A percentile compares a stretch with the other conserved stretches of the same genome.
Conservation (phyloP, 2,797 vertebrate genomes). For the Parotocinclus haroldoi region DNA sequence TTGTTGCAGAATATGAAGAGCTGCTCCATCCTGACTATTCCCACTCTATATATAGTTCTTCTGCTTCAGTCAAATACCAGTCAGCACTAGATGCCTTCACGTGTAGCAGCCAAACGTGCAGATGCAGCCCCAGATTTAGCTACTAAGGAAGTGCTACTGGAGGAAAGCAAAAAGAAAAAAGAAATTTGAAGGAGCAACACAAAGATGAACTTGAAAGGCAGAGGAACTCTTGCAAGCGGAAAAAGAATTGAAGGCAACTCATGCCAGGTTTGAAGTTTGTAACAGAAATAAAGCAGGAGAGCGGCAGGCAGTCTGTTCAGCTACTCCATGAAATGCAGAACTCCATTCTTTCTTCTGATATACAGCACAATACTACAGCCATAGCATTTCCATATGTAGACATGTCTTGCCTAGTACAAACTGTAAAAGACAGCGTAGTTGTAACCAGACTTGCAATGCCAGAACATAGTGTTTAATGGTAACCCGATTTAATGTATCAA, state of each 20-base stretch:
- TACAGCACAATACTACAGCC: not conserved
- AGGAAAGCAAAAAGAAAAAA: conserved; percentile 32
- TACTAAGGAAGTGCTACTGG: conserved; percentile 21
- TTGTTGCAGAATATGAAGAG: conserved; percentile 12
- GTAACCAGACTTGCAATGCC: conserved; percentile 29
- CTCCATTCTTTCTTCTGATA: not conserved
- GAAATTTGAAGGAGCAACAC: conserved; percentile 29
- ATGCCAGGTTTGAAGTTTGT: conserved; percentile 26
- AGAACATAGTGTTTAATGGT: conserved; percentile 28
- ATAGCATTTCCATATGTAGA: not conserved
- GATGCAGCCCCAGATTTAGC: conserved; percentile 35
- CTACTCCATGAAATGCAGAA: not conserved
- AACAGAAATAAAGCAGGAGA: not conserved
- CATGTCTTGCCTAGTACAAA: conserved; percentile 1
- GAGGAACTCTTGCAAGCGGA: conserved; percentile 30
- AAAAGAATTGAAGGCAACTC: conserved; percentile 19
- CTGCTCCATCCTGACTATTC: conserved; percentile 27
- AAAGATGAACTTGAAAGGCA: conserved; percentile 23
- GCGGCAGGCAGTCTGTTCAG: not conserved
- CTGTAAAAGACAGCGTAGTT: conserved; percentile 34
- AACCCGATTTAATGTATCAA: conserved; percentile 36
- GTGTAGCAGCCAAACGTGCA: conserved; percentile 23
- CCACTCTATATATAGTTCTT: conserved; percentile 30
- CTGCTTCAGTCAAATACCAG: not conserved
- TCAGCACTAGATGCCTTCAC: conserved; percentile 15